Base-by-base conservation (phyloP, 35 echinoderm and acorn worm genomes). In the Amphiura filiformis region DNA sequence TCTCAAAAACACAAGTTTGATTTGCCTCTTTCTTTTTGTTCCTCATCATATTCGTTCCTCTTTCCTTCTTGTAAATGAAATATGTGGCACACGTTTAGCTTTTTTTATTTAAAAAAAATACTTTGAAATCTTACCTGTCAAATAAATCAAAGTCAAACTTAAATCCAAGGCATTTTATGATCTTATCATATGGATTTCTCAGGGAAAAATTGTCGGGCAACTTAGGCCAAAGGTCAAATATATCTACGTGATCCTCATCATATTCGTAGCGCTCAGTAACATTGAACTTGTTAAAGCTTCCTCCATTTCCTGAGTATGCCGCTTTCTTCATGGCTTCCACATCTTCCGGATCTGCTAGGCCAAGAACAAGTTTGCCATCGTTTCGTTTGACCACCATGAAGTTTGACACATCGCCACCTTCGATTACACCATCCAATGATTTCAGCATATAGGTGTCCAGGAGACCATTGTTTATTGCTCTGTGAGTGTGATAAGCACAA, bases 381-480 rank as follows among this genome's bases (percentile, higher is more conserved):
- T 61, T 9, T 36, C 84, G 76, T 32, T 92, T 98, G 3, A 83
- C 0, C 1, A 98, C 39, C 0, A 38, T 47, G 35, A 98, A 34
- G 35, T 92, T 86, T 1, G 1, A 5, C 22, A 98, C 70, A 39
- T 91, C 82, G 11, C 89, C 96, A n/a, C n/a, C n/a, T 77, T 98
- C 96, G 22, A 98, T 14, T 26, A 98, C 57, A 26, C 96, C 96
- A 40, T 92, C 92, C 34, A 98, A 41, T 1, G 90, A 98, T 42
- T 98, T 98, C 34, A 98, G 87, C 49, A 92, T 89, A 61, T 98
- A 98, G 0, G 96, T 98, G 78, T 97, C 95, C 34, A 97, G 76
- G 0, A 97, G 36, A 52, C 92, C 95, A 87, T 52, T 52, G 44
- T 52, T 52, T 7, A 52, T 52, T 11, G 44, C 44, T 52, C 44